Percentiles rank a stretch among this genome's conserved stretches.
phyloP scores from a whole-genome alignment of 2,888 invertebrate genomes.

The Dolichopus griseipennis region DNA sequence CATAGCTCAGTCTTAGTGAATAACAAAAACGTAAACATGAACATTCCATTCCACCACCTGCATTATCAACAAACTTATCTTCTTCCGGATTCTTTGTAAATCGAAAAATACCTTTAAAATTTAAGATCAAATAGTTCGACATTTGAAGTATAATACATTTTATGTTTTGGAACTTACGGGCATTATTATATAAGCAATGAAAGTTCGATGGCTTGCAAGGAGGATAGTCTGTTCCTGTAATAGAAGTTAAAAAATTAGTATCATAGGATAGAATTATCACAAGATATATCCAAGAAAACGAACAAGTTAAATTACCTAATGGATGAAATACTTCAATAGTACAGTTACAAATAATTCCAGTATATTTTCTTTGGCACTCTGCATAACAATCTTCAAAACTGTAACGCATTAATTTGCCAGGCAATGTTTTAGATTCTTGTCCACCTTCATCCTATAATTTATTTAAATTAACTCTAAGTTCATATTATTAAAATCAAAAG shows the following conservation, averaged over 20 bases:
- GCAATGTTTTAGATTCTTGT: slow-evolving; percentile 20
- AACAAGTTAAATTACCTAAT: slow-evolving; percentile 17
- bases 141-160: neutral
- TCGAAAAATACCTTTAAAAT: slow-evolving; percentile 29
- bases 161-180: slow-evolving; percentile 15
- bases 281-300: too few species aligned
- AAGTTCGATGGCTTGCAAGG: slow-evolving; percentile 21
- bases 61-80: slow-evolving; percentile 31
- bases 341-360: slow-evolving; percentile 22
- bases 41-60: slow-evolving; percentile 36
- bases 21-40: slow-evolving; percentile 40
- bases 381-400: slow-evolving; percentile 20
- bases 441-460: slow-evolving; percentile 31
- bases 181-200: slow-evolving; percentile 19
- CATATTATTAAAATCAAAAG: neutral
- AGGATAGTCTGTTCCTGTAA: slow-evolving; percentile 16
- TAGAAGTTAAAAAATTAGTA: too few species aligned
- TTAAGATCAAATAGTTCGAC: neutral
- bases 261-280: too few species aligned
- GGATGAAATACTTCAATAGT: slow-evolving; percentile 22
- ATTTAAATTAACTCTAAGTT: neutral
- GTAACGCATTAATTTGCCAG: slow-evolving; percentile 18
- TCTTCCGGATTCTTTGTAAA: slow-evolving; percentile 32
- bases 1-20: slow-evolving; percentile 27
- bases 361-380: slow-evolving; percentile 21